Conservation (phyloP, 2,113 vertebrate species). For the Lampris megalopsis region DNA sequence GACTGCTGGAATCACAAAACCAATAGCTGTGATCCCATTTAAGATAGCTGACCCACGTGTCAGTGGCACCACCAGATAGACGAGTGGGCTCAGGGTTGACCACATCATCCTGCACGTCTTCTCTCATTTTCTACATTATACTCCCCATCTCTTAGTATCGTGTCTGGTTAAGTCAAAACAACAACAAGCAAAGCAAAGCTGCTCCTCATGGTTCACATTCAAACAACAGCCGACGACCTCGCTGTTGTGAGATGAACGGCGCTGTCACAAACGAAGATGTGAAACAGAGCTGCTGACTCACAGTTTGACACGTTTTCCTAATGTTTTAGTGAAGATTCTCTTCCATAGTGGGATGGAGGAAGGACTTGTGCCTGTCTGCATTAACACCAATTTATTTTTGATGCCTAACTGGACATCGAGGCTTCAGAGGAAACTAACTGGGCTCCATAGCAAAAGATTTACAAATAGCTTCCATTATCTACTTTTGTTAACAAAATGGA, state of each 20-base stretch:
- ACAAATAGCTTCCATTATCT: neutral
- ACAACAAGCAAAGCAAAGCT: neutral
- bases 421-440: neutral
- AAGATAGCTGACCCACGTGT: neutral
- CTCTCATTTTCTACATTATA: no score
- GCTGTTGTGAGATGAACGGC: conserved; percentile 14
- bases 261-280: conserved; percentile 21
- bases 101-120: no score
- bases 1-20: conserved; percentile 25
- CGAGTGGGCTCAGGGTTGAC: no score
- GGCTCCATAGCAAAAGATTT: neutral
- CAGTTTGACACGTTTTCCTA: conserved; percentile 14
- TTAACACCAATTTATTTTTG: neutral
- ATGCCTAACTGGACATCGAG: neutral
- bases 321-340: conserved; percentile 36
- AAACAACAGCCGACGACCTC: conserved; percentile 10
- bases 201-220: conserved; percentile 25
- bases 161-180: no score
- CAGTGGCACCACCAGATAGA: no score
- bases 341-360: neutral
- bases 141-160: no score
- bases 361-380: conserved; percentile 4
- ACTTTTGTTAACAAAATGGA: neutral
- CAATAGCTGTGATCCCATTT: conserved; percentile 26
- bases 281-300: conserved; percentile 11